These are phyloP conservation scores for Enteromius paludinosus DNA, from an alignment of 2,797 vertebrate species.

Conservation along the genomic window DNA sequence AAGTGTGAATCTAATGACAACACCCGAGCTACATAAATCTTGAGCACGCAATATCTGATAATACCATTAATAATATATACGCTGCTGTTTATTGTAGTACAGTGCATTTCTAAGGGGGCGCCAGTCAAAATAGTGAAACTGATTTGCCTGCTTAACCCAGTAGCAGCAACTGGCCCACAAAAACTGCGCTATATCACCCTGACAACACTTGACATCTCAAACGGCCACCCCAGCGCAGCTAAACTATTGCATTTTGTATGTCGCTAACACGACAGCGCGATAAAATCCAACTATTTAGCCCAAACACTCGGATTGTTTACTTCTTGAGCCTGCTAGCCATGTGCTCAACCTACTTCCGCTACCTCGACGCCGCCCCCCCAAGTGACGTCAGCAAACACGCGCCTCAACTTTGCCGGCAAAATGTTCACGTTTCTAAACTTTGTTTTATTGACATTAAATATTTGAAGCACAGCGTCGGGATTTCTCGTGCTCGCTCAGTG, in stretches of 20 bases:
- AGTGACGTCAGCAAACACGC: conserved; percentile 69
- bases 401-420: conserved; percentile 66
- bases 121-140: conserved; percentile 12
- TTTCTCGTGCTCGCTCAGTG: background rate
- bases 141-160: background rate
- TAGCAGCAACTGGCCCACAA: background rate
- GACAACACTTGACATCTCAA: conserved; percentile 50
- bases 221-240: background rate
- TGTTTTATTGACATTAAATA: background rate
- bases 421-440: conserved; percentile 19
- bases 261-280: background rate
- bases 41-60: too few species aligned
- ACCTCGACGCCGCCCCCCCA: conserved; percentile 62
- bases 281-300: background rate
- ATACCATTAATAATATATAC: background rate
- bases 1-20: conserved; percentile 7
- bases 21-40: background rate
- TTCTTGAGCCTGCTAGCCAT: conserved; percentile 74
- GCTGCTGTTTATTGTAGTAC: background rate
- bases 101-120: conserved; percentile 28
- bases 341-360: conserved; percentile 70
- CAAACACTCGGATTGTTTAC: conserved; percentile 78
- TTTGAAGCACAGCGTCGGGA: background rate
- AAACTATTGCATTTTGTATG: background rate
- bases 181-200: background rate